Conservation (phyloP, 2,113 vertebrate genomes). For the Siniperca knerii region DNA sequence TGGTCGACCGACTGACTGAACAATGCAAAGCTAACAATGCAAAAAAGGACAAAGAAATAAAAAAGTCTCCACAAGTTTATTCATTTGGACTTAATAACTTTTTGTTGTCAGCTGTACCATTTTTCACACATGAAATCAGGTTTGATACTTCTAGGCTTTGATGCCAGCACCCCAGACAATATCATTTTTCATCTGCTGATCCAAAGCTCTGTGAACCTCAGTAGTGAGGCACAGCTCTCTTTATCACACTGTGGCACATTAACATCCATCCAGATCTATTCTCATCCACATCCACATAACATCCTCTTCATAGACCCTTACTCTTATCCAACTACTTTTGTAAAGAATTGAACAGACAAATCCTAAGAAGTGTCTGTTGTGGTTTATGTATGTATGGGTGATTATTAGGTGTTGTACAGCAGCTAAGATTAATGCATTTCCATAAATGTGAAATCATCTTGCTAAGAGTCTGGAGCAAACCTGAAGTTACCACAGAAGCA, state of each 20-base stretch:
- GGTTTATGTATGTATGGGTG: not conserved
- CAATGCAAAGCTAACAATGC: not conserved
- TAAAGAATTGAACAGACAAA: conserved; percentile 23
- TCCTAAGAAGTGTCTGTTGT: not conserved
- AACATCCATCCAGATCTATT: conserved; percentile 28
- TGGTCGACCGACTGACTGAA: not conserved
- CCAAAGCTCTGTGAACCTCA: conserved; percentile 19
- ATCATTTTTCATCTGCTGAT: conserved; percentile 45
- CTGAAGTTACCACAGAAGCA: not conserved
- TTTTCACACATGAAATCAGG: conserved; percentile 33
- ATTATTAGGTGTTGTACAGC: not conserved
- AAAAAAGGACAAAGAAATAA: not conserved
- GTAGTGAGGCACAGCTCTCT: conserved; percentile 31
- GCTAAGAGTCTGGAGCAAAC: not conserved
- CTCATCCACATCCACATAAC: conserved; percentile 24
- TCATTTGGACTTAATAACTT: conserved; percentile 23
- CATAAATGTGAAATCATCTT: not conserved
- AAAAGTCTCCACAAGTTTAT: conserved; percentile 9
- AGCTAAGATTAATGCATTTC: not conserved
- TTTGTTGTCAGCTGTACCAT: conserved; percentile 14
- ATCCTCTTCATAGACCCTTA: conserved; percentile 1
- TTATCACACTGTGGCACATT: conserved; percentile 41
- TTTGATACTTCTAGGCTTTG: conserved; percentile 34
- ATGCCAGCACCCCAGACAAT: conserved; percentile 32
- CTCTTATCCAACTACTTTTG: conserved; percentile 2